These are phyloP conservation scores for Neoaliturus tenellus DNA, from an alignment of 2,888 invertebrate genomes.

Conservation along the genomic window DNA sequence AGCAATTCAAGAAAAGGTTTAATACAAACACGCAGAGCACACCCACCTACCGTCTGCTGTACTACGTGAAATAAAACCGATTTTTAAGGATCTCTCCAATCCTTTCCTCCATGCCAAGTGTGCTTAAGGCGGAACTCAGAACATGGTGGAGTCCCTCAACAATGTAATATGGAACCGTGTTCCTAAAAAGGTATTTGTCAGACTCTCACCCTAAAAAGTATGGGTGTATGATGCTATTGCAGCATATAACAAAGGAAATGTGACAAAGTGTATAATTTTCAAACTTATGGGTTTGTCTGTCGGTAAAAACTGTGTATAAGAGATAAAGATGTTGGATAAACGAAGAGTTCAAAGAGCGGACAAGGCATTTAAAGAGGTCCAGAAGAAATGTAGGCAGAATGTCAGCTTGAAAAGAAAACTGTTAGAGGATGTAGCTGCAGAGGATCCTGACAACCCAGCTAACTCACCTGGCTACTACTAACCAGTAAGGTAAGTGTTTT, in stretches of 20 bases:
- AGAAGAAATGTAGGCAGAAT: too few relatives aligned
- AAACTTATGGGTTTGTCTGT: too few relatives aligned
- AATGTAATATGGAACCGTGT: slow-evolving; percentile 42
- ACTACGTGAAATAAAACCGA: slow-evolving; percentile 22
- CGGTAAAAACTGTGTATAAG: too few relatives aligned
- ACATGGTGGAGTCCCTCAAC: slow-evolving; percentile 35
- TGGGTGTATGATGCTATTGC: not conserved
- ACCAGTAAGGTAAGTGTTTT: too few relatives aligned
- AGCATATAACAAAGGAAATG: not conserved
- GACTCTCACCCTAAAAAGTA: not conserved
- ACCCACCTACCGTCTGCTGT: slow-evolving; percentile 49
- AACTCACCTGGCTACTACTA: too few relatives aligned
- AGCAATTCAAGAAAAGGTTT: not conserved
- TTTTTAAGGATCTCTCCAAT: slow-evolving; percentile 32
- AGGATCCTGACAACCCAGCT: too few relatives aligned
- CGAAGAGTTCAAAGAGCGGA: too few relatives aligned
- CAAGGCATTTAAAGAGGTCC: too few relatives aligned
- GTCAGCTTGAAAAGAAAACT: too few relatives aligned
- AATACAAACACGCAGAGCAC: slow-evolving; percentile 32
- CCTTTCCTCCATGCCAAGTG: slow-evolving; percentile 10
- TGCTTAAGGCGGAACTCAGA: slow-evolving; percentile 21
- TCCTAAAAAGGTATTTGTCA: slow-evolving; percentile 27
- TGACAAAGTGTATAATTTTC: too few relatives aligned
- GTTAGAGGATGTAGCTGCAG: too few relatives aligned
- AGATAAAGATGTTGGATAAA: too few relatives aligned